Base-by-base conservation (phyloP, 1,140 invertebrate genomes). In the Psix sp. region DNA sequence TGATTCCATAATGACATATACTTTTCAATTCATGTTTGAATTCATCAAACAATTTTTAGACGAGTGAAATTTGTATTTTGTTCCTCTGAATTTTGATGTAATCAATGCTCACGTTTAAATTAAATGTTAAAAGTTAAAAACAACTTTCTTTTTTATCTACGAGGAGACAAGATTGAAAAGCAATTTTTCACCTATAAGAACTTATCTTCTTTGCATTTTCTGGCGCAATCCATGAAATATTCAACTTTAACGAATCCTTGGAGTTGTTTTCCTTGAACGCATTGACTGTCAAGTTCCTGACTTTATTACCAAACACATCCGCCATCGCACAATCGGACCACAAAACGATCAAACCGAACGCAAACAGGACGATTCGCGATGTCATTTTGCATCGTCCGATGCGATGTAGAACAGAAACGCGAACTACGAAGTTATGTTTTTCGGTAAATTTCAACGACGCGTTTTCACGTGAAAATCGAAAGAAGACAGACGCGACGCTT, bases 181-280 rank as follows among this genome's bases (percentile, higher is more conserved):
- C 4, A 9, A 24, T 3, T 35, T 11, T 45, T 43, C 40, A 57
- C 59, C 45, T 52, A 40, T 52, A 59, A 31, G 56, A 63, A 36
- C 0, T 40, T 3, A 56, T 62, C 52, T 59, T 68, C 1, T 21
- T n/a, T 0, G 7, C 6, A 9, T 0, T 29, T 29, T 59, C 39
- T 2, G 54, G 39, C 10, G 65, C 54, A 7, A 3, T 21, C 65
- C 65, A 68, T 29, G 65, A 68, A 24, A 68, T 68, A 18, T 68
- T 68, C 21, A 68, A 17, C 26, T 59, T 68, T 9, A 68, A 7
- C 0, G 11, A 9, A 5, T 20, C 42, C 3, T 48, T 66, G 4
- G 13, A 10, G 14, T 15, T 16, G 6, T 40, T 45, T 11, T 68
- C 63, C 3, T n/a, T 16, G 7, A 59, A 29, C 5, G 54, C 65